phyloP scores from a whole-genome alignment of 2,113 vertebrate genomes.

The Odobenus rosmarus region DNA sequence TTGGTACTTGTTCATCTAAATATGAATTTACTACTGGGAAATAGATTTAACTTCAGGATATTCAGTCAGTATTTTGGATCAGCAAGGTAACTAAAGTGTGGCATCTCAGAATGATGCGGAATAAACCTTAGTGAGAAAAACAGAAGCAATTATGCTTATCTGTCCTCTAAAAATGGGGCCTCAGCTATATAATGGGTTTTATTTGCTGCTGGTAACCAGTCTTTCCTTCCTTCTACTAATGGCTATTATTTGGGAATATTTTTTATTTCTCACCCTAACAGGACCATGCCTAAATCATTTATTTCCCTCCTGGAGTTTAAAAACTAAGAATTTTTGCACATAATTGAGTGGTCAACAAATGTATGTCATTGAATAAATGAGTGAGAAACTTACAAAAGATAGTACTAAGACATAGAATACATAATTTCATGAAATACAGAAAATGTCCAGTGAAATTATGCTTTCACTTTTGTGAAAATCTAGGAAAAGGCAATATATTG shows the following conservation, averaged over 20 bases:
- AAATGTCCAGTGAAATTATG: not conserved
- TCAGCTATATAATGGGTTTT: not conserved
- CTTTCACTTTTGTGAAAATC: not conserved
- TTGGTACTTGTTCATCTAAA: not conserved
- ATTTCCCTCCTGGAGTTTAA: not conserved
- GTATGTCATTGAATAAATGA: not conserved
- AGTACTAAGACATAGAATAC: not conserved
- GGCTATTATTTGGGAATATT: not conserved
- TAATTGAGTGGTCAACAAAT: not conserved
- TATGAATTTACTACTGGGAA: not conserved
- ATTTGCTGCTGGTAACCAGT: not conserved
- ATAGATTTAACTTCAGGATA: not conserved
- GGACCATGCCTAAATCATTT: not conserved
- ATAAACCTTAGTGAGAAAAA: slow-evolving; percentile 20
- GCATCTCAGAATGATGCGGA: not conserved
- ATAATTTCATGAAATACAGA: not conserved
- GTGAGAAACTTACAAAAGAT: not conserved
- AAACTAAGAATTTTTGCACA: not conserved
- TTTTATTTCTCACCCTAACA: not conserved
- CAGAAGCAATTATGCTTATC: not conserved
- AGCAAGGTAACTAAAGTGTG: not conserved
- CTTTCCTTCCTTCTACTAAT: not conserved
- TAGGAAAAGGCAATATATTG: not conserved
- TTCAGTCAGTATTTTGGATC: not conserved
- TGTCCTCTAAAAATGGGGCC: not conserved